Conservation (phyloP, 2,113 vertebrate species). For the Gulo gulo region DNA sequence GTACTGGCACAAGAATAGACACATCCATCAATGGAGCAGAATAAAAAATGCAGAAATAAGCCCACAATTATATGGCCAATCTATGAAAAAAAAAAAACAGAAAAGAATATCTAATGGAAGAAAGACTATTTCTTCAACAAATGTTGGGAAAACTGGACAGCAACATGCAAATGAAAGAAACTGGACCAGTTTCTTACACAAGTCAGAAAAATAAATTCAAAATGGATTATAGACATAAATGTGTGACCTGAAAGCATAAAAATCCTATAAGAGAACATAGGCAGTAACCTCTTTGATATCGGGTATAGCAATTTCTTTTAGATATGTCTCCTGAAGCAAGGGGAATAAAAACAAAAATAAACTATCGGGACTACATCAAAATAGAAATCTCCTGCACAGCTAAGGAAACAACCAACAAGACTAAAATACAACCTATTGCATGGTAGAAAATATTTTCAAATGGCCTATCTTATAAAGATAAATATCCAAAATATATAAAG, state of each 20-base stretch:
- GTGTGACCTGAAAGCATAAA: neutral
- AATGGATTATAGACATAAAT: neutral
- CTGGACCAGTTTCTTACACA: neutral
- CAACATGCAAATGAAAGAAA: neutral
- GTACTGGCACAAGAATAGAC: neutral
- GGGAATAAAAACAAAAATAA: neutral
- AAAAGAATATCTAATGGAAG: neutral
- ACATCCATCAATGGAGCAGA: neutral
- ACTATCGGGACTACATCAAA: neutral
- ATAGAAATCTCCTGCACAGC: neutral
- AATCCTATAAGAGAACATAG: neutral
- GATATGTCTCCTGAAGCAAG: neutral
- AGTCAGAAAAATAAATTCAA: neutral
- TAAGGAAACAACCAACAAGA: neutral
- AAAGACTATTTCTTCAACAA: neutral
- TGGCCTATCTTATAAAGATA: neutral
- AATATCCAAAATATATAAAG: neutral
- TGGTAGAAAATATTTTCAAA: neutral
- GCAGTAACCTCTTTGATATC: neutral
- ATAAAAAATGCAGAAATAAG: neutral
- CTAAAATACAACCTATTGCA: neutral
- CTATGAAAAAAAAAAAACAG: neutral
- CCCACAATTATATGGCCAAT: neutral
- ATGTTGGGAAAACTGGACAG: neutral
- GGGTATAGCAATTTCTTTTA: neutral